Evolutionary conservation across 2,113 vertebrate genomes (phyloP), one percentile per base, ranked within the genome.

Genomic region (Perognathus longimembris): DNA sequence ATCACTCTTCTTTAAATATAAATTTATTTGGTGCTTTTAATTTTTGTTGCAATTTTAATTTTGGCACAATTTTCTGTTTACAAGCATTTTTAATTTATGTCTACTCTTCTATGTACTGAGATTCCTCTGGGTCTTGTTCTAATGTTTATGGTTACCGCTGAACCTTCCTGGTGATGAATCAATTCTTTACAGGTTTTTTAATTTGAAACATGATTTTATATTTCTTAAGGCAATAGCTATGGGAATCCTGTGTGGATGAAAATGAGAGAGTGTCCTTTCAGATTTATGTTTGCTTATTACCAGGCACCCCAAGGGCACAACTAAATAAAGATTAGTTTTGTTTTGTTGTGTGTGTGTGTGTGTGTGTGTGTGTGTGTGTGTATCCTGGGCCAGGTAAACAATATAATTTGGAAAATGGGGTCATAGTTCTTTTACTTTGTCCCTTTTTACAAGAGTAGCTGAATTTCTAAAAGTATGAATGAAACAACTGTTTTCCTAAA

Each of bases 251-350:
- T 74, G 32, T 66, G 54, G 71, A 79, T 34, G 18, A 64, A 30
- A 93, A 82, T 74, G 45, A 94, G 61, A 87, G 6, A 63, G 5
- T 70, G 34, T 38, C 34, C 67, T 79, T 86, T 34, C 3, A 54
- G 76, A 83, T 94, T 83, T 85, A 69, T 91, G 24, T 83, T 85
- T 86, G 54, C 54, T 95, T 90, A 77, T 73, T 90, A 71, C 45
- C 30, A 76, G 38, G 32, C 20, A 96, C 69, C 42, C 12, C 63
- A 85, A 38, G 21, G 77, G 24, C 24, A 85, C 74, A 84, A 54
- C n/a, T 67, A 85, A 81, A 63, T 76, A 80, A 67, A 85, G 30
- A 69, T 90, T 81, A 90, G 54, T 54, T 84, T 88, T 85, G 69
- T n/a, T n/a, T n/a, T 66, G 45, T 85, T 91, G 28, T 36, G 32